Conservation (phyloP, 2,888 invertebrate species). For the Eupithecia vulgata region DNA sequence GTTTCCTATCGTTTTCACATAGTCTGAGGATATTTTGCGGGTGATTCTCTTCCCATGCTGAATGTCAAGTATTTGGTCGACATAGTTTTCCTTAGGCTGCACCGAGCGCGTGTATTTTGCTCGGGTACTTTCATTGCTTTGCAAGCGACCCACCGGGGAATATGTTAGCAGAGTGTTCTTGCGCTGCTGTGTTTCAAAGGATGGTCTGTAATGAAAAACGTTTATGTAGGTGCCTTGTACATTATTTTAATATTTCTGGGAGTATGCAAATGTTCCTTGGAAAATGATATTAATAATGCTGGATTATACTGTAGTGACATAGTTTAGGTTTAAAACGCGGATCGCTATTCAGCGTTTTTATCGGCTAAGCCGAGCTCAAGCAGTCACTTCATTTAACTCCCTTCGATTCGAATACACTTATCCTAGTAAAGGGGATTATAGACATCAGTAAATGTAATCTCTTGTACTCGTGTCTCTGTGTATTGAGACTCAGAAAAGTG, state of each 20-base stretch:
- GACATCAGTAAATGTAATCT: too few species aligned
- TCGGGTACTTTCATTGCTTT: constrained; percentile 46
- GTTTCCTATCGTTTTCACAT: constrained; percentile 66
- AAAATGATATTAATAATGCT: neutral
- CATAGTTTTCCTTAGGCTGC: constrained; percentile 47
- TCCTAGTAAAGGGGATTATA: too few species aligned
- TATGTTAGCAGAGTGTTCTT: constrained; percentile 55
- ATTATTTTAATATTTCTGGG: neutral
- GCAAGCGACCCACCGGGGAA: constrained; percentile 49
- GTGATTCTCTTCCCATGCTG: constrained; percentile 63
- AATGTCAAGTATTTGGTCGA: constrained; percentile 59
- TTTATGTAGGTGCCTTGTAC: neutral
- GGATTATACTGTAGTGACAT: too few species aligned
- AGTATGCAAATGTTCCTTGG: neutral
- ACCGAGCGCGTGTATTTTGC: constrained; percentile 52
- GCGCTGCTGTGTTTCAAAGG: constrained; percentile 41
- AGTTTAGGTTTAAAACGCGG: too few species aligned
- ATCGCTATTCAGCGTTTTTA: too few species aligned
- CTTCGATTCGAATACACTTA: too few species aligned
- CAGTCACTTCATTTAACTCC: too few species aligned
- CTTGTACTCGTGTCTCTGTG: too few species aligned
- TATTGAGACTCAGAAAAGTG: too few species aligned
- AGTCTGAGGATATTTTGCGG: constrained; percentile 72
- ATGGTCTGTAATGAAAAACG: constrained; percentile 50
- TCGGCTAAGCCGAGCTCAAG: too few species aligned